phyloP scores from a whole-genome alignment of 2,888 invertebrate genomes.

The Drosophila meridiana region DNA sequence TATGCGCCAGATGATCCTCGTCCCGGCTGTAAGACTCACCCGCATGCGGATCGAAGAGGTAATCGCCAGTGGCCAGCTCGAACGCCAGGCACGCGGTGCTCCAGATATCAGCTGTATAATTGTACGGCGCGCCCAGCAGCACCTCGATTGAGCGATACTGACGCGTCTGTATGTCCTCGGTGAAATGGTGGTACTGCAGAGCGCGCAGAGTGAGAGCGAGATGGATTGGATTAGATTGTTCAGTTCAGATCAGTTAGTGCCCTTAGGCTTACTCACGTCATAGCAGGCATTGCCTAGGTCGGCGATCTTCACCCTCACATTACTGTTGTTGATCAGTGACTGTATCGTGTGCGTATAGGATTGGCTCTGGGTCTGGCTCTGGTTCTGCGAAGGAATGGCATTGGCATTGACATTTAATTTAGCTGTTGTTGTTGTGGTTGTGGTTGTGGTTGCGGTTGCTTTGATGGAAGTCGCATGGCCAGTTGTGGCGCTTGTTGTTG shows the following conservation, averaged over 20 bases:
- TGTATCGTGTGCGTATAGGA: constrained; percentile 85
- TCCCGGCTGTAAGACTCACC: constrained; percentile 91
- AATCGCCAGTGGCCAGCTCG: constrained; percentile 94
- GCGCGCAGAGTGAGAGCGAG: constrained; percentile 54
- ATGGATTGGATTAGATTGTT: not conserved
- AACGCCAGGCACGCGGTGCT: constrained; percentile 94
- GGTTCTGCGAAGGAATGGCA: constrained; percentile 82
- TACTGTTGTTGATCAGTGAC: constrained; percentile 85
- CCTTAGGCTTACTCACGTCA: constrained; percentile 86
- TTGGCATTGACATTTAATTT: constrained; percentile 79
- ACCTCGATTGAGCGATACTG: constrained; percentile 94
- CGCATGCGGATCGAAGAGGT: constrained; percentile 93
- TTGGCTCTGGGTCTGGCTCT: constrained; percentile 77
- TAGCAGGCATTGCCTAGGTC: constrained; percentile 95
- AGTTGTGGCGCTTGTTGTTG: constrained; percentile 32
- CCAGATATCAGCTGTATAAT: constrained; percentile 93
- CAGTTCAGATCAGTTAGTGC: too few relatives aligned
- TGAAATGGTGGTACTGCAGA: constrained; percentile 89
- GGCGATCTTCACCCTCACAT: constrained; percentile 91
- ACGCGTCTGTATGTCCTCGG: constrained; percentile 93
- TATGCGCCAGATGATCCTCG: constrained; percentile 94
- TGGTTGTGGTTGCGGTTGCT: constrained; percentile 26
- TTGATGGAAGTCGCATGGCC: constrained; percentile 30
- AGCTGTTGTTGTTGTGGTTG: constrained; percentile 55
- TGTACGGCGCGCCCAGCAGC: constrained; percentile 89